Conservation (phyloP, 2,888 invertebrate species). For the Malacosoma neustria region DNA sequence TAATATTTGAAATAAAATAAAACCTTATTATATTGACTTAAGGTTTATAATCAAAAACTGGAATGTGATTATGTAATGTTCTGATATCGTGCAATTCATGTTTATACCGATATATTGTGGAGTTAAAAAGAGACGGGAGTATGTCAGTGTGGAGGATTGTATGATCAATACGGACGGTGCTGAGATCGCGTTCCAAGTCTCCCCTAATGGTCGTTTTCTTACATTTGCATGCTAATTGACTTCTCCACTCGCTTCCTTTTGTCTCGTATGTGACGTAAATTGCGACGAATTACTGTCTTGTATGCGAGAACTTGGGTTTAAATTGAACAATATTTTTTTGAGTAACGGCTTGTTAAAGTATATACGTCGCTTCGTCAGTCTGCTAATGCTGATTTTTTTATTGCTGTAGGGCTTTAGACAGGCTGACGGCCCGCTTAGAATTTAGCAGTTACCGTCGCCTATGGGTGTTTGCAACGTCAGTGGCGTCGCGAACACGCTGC, state of each 20-base stretch:
- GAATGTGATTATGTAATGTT: constrained; percentile 27
- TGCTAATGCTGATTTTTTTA: too few relatives aligned
- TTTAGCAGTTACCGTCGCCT: too few relatives aligned
- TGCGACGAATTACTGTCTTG: constrained; percentile 43
- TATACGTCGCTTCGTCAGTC: too few relatives aligned
- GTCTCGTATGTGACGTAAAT: constrained; percentile 51
- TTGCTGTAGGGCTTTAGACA: too few relatives aligned
- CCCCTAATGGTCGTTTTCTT: constrained; percentile 69
- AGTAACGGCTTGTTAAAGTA: neutral
- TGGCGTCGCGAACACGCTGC: too few relatives aligned
- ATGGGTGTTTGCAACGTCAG: too few relatives aligned
- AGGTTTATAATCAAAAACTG: constrained; percentile 10
- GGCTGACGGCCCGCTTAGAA: too few relatives aligned
- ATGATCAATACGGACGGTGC: constrained; percentile 62
- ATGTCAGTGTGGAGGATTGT: constrained; percentile 65
- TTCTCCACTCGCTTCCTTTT: constrained; percentile 53
- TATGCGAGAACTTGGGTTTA: constrained; percentile 18
- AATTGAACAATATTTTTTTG: constrained; percentile 9
- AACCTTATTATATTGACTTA: constrained; percentile 7
- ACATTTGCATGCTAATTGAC: constrained; percentile 72
- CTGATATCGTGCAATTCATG: constrained; percentile 47
- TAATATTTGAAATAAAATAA: constrained; percentile 3
- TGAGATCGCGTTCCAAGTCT: constrained; percentile 27
- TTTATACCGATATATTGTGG: constrained; percentile 71
- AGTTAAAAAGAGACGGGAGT: constrained; percentile 71